phyloP scores from a whole-genome alignment of 1,140 invertebrate genomes.

The Neotoxoptera formosana region DNA sequence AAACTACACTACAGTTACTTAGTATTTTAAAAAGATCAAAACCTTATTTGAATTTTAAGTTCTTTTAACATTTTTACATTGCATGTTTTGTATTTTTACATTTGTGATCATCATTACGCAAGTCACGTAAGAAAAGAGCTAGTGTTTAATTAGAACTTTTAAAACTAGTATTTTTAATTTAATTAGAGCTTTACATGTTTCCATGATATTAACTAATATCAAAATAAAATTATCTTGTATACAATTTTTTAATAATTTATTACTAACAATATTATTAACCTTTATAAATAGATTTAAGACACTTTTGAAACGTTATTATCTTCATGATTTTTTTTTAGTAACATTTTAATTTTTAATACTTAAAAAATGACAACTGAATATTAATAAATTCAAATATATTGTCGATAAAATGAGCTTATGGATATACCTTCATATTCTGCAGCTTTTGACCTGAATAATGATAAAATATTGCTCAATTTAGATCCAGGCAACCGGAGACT shows the following conservation, averaged over 20 bases:
- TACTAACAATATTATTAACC: not conserved
- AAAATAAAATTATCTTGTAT: not conserved
- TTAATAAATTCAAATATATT: not conserved
- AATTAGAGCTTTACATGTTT: constrained; percentile 35
- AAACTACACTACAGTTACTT: not conserved
- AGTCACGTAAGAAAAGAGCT: constrained; percentile 39
- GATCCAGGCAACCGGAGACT: constrained; percentile 47
- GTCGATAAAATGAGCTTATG: not conserved
- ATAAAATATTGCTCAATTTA: constrained; percentile 56
- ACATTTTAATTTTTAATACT: not conserved
- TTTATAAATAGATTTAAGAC: not conserved
- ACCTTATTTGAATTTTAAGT: constrained; percentile 45
- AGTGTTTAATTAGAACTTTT: constrained; percentile 30
- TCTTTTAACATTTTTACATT: constrained; percentile 15
- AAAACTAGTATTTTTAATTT: constrained; percentile 40
- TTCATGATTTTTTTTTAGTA: not conserved
- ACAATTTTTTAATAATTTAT: constrained; percentile 21
- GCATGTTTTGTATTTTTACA: constrained; percentile 12
- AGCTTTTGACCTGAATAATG: constrained; percentile 50
- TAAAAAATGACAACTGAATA: not conserved
- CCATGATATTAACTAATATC: not conserved
- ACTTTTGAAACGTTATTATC: not conserved
- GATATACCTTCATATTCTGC: not conserved
- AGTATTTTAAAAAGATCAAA: constrained; percentile 22
- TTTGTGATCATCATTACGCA: constrained; percentile 22